phyloP scores from a whole-genome alignment of 2,797 vertebrate genomes.

The Myotis myotis region DNA sequence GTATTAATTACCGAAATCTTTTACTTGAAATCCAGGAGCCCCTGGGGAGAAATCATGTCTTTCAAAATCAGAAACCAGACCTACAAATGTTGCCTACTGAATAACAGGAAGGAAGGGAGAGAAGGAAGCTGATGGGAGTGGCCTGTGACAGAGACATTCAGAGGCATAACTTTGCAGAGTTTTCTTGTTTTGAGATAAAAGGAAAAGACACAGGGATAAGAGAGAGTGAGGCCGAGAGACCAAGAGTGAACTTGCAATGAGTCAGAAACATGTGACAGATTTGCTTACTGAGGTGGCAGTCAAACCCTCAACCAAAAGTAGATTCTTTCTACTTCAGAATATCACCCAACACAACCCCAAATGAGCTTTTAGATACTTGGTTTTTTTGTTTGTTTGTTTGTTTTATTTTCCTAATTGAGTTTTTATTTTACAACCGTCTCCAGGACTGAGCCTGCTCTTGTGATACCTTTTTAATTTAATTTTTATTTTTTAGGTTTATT shows the following conservation, averaged over 20 bases:
- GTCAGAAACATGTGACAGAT: neutral
- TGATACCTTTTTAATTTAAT: neutral
- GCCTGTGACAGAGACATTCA: neutral
- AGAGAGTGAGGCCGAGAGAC: neutral
- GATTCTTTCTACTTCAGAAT: neutral
- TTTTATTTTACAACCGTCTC: neutral
- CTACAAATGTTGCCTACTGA: neutral
- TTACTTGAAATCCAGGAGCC: neutral
- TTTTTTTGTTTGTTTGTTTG: neutral
- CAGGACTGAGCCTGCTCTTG: neutral
- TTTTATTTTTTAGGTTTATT: slow-evolving; percentile 4
- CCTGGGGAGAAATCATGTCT: neutral
- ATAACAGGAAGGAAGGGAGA: neutral
- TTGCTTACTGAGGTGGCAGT: neutral
- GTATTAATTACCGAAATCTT: neutral
- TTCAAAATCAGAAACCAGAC: slow-evolving; percentile 22
- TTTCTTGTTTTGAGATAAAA: neutral
- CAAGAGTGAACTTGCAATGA: neutral
- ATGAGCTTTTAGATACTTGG: neutral
- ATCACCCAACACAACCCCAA: neutral
- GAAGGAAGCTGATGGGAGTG: neutral
- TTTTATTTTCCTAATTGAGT: neutral
- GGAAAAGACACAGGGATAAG: neutral
- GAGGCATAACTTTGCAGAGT: neutral
- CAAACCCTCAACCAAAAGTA: neutral